These are phyloP conservation scores for Alouatta palliata DNA, from an alignment of 2,113 vertebrate species.

Conservation along the genomic window DNA sequence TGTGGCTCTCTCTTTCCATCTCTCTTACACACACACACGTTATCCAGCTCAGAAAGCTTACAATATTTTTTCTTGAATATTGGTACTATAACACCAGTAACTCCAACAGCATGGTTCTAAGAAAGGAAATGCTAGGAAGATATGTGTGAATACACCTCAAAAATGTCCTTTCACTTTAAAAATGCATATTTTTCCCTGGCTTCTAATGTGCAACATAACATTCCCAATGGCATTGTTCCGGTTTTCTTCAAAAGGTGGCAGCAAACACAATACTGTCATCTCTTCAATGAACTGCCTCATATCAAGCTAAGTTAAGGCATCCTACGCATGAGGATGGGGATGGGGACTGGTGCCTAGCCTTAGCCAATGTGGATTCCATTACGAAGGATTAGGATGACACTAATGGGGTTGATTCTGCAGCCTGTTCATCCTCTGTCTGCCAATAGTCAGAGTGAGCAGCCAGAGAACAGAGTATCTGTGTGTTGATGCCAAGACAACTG, in stretches of 20 bases:
- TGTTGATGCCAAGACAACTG: conserved; percentile 49
- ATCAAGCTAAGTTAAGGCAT: not conserved
- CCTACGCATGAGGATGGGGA: not conserved
- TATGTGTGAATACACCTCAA: not conserved
- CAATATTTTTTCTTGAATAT: not conserved
- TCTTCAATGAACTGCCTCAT: not conserved
- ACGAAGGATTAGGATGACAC: conserved; percentile 67
- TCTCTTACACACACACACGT: not conserved
- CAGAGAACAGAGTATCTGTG: conserved; percentile 51
- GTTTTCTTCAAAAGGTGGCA: conserved; percentile 60
- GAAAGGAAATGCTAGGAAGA: not conserved
- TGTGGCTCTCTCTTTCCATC: not conserved
- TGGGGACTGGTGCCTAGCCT: conserved; percentile 23
- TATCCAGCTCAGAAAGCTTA: not conserved
- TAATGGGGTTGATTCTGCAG: conserved; percentile 72
- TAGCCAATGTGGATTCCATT: conserved; percentile 61
- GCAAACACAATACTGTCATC: conserved; percentile 5
- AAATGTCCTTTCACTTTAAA: not conserved
- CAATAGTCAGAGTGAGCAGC: conserved; percentile 67
- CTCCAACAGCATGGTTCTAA: not conserved
- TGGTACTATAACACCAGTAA: not conserved
- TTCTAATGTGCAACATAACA: not conserved
- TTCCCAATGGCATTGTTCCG: conserved; percentile 1
- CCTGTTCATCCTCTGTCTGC: conserved; percentile 69
- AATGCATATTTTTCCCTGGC: not conserved